Base-by-base conservation (phyloP, 2,888 invertebrate genomes). In the Drosophila mettleri region DNA sequence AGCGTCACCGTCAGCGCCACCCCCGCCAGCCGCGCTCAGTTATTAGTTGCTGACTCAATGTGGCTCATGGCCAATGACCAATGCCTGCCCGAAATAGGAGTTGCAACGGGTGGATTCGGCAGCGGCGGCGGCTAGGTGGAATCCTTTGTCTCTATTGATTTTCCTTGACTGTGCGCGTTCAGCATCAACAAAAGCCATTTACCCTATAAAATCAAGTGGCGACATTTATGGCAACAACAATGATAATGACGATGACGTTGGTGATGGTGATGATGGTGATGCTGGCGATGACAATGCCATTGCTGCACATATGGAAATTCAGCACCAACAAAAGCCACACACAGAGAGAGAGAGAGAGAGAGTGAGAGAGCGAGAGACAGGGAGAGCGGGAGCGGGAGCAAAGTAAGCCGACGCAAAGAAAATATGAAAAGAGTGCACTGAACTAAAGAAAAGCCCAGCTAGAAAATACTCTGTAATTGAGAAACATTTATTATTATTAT, bases 121-220 rank as follows among this genome's bases (percentile, higher is more conserved):
- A 10, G 38, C 16, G 2, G 45, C 9, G 16, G 12, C 29, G 45
- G 55, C 49, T 39, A 46, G 31, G 22, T 36, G 54, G 34, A 52
- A 69, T 74, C 77, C 78, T 77, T 75, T 75, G 73, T 38, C 36
- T 73, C 83, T 85, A 88, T 83, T 85, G 88, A 83, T 83, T 83
- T 79, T 79, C 58, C 67, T 58, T 63, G 33, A 34, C 61, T 63
- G 52, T 77, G 52, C 66, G 34, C 49, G 51, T 24, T n/a, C 79
- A 86, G 81, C 86, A 74, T n/a, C n/a, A n/a, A n/a, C n/a, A n/a
- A n/a, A n/a, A n/a, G n/a, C n/a, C 87, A 83, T 86, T 81, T 86
- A 86, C 74, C 77, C 86, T 71, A 65, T 58, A 65, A 61, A 45
- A 55, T 49, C 54, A 71, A 65, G 63, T 64, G 65, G 60, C 51